These are phyloP conservation scores for Suncus etruscus DNA, from an alignment of 2,113 vertebrate species.

Conservation along the genomic window DNA sequence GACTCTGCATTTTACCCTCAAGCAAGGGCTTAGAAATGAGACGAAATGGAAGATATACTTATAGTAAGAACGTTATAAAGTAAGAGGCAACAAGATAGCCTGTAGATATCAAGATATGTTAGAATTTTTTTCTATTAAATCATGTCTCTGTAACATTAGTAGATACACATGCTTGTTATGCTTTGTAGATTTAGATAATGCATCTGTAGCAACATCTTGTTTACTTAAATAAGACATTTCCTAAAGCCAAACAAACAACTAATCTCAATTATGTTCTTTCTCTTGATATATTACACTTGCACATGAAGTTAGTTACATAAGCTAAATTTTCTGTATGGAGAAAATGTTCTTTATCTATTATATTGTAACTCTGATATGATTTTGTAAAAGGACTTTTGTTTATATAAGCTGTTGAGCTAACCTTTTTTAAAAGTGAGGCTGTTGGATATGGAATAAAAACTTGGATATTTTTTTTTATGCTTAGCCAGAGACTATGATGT, in stretches of 20 bases:
- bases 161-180: slow-evolving; percentile 53
- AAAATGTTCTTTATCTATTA: neutral
- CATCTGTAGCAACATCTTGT: slow-evolving; percentile 55
- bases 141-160: slow-evolving; percentile 61
- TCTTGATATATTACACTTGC: slow-evolving; percentile 60
- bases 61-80: slow-evolving; percentile 69
- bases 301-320: slow-evolving; percentile 48
- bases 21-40: slow-evolving; percentile 18
- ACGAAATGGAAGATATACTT: slow-evolving; percentile 72
- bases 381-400: slow-evolving; percentile 64
- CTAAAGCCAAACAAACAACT: slow-evolving; percentile 35
- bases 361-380: slow-evolving; percentile 10
- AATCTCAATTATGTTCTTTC: slow-evolving; percentile 35
- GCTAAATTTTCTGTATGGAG: neutral
- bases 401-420: slow-evolving; percentile 28
- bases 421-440: slow-evolving; percentile 12
- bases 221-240: slow-evolving; percentile 72
- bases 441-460: slow-evolving; percentile 13
- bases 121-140: slow-evolving; percentile 67
- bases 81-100: slow-evolving; percentile 70
- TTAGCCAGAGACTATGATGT: slow-evolving; percentile 37
- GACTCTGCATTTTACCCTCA: neutral
- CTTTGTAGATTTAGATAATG: slow-evolving; percentile 69
- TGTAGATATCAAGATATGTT: slow-evolving; percentile 62
- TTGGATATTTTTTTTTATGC: slow-evolving; percentile 23